Percentiles rank a stretch among this genome's conserved stretches.
Evolutionary conservation across 2,797 vertebrate genomes (phyloP).

Genomic region (Sternarchorhynchus goeldii): DNA sequence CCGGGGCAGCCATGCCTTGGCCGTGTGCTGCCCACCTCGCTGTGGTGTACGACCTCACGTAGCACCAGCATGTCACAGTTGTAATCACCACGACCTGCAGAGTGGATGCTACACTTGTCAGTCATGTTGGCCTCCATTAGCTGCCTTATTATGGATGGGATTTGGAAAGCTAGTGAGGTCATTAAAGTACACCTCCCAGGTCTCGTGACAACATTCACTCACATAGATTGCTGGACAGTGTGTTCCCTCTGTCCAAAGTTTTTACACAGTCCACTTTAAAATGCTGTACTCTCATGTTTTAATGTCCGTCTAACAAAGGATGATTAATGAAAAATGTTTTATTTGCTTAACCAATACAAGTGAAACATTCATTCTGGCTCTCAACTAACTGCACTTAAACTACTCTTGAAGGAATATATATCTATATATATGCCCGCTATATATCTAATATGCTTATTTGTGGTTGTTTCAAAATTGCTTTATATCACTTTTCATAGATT

Average conservation of each 20-base stretch:
- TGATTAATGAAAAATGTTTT: background rate
- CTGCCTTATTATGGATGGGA: constrained; percentile 40
- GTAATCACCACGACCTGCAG: constrained; percentile 38
- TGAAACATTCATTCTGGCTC: background rate
- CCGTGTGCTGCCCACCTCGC: constrained; percentile 29
- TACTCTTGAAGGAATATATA: background rate
- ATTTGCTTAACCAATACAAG: background rate
- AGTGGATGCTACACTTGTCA: constrained; percentile 20
- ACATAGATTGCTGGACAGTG: background rate
- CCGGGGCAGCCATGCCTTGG: constrained; percentile 14
- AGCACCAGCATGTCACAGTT: constrained; percentile 19
- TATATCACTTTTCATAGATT: too few relatives aligned
- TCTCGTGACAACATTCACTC: constrained; percentile 3
- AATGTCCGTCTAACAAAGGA: background rate
- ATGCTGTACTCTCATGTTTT: background rate
- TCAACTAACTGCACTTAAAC: background rate
- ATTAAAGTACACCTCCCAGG: background rate
- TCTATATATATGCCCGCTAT: too few relatives aligned
- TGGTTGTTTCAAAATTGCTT: too few relatives aligned
- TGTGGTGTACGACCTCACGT: constrained; percentile 33
- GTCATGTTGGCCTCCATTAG: constrained; percentile 28
- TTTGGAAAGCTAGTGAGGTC: constrained; percentile 26
- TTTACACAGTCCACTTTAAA: too few relatives aligned
- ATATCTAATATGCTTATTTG: too few relatives aligned
- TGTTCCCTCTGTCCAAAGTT: background rate